Conservation (phyloP, 2,888 invertebrate species). For the Yponomeuta evonymella region DNA sequence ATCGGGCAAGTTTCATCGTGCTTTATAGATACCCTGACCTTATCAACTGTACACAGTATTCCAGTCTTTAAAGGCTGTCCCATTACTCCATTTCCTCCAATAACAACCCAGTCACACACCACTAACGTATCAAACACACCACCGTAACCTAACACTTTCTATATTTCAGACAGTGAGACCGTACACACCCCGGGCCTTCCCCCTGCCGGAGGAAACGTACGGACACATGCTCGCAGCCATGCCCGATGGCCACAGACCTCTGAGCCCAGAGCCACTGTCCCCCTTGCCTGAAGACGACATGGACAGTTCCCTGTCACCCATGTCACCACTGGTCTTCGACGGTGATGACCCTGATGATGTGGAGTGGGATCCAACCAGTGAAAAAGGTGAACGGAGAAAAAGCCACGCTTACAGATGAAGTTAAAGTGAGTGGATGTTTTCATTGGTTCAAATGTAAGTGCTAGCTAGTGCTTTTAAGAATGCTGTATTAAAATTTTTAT, state of each 20-base stretch:
- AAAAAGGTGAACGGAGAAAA: slow-evolving; percentile 46
- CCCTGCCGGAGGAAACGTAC: slow-evolving; percentile 82
- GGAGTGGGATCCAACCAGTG: slow-evolving; percentile 81
- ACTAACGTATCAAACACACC: slow-evolving; percentile 26
- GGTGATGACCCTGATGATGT: slow-evolving; percentile 91
- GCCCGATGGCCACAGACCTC: slow-evolving; percentile 78
- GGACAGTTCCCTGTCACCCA: slow-evolving; percentile 39
- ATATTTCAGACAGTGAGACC: slow-evolving; percentile 79
- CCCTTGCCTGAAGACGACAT: slow-evolving; percentile 24
- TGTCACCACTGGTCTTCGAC: slow-evolving; percentile 65
- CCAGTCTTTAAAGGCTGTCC: too few relatives aligned
- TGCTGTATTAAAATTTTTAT: background rate
- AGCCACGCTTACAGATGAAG: slow-evolving; percentile 42
- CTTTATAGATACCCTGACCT: too few relatives aligned
- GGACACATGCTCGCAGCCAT: slow-evolving; percentile 81
- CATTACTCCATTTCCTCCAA: background rate
- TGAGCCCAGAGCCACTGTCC: slow-evolving; percentile 23
- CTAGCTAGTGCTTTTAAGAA: background rate
- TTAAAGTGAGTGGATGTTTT: background rate
- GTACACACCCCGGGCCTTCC: slow-evolving; percentile 85
- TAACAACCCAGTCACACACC: background rate
- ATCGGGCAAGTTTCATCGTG: background rate
- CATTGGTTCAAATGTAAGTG: background rate
- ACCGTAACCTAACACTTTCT: slow-evolving; percentile 20
- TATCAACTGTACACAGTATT: too few relatives aligned